Evolutionary conservation across 1,140 invertebrate species (phyloP).

Genomic region (Drosophila pallidifrons): DNA sequence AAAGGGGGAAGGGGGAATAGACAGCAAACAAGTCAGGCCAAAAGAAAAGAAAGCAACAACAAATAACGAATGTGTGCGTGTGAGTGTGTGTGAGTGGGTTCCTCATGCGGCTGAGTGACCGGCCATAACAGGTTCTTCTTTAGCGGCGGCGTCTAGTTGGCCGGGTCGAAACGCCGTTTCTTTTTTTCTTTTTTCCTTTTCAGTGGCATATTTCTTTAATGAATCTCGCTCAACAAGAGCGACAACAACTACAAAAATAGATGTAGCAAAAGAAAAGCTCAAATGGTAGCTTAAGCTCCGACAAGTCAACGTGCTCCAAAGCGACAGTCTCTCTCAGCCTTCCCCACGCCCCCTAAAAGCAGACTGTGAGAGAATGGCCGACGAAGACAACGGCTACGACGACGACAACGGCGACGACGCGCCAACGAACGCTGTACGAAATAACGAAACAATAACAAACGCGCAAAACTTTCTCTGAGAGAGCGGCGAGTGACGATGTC

Average conservation of each 20-base stretch:
- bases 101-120: slow-evolving; percentile 39
- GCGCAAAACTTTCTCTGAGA: slow-evolving; percentile 79
- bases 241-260: slow-evolving; percentile 29
- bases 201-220: slow-evolving; percentile 80
- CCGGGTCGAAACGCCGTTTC: slow-evolving; percentile 53
- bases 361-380: neutral
- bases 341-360: slow-evolving; percentile 8
- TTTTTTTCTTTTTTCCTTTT: slow-evolving; percentile 42
- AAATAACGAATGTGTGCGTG: neutral
- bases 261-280: slow-evolving; percentile 50
- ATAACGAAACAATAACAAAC: slow-evolving; percentile 83
- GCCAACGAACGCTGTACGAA: slow-evolving; percentile 69
- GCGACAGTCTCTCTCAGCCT: slow-evolving; percentile 18
- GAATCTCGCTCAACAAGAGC: slow-evolving; percentile 58
- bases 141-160: slow-evolving; percentile 58
- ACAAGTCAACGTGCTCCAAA: slow-evolving; percentile 73
- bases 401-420: slow-evolving; percentile 57
- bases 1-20: slow-evolving; percentile 1
- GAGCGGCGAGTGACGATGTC: slow-evolving; percentile 10
- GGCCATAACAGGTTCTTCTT: slow-evolving; percentile 58
- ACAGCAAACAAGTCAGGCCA: slow-evolving; percentile 22
- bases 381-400: neutral
- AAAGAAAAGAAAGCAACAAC: slow-evolving; percentile 36
- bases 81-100: slow-evolving; percentile 20
- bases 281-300: slow-evolving; percentile 38